These are phyloP conservation scores for Apogon hyalosoma DNA, from an alignment of 2,797 vertebrate genomes.

Conservation along the genomic window DNA sequence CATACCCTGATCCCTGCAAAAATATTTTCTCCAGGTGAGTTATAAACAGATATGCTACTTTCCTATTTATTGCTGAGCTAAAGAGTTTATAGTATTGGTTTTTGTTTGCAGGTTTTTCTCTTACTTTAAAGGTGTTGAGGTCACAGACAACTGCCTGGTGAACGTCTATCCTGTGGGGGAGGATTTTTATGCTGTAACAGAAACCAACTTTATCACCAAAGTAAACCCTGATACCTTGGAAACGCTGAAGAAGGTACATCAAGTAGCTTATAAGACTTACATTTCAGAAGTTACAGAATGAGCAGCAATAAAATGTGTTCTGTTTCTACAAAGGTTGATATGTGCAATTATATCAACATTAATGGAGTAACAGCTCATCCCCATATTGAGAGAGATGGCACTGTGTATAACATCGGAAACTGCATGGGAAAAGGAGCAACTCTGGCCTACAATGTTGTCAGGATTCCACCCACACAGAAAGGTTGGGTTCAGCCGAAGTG, in stretches of 20 bases:
- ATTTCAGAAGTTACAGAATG: background rate
- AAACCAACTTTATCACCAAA: conserved; percentile 97
- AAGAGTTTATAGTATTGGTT: background rate
- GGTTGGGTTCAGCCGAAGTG: conserved; percentile 75
- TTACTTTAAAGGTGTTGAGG: conserved; percentile 96
- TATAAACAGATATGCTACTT: background rate
- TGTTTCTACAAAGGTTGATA: conserved; percentile 87
- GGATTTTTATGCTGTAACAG: conserved; percentile 96
- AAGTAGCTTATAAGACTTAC: background rate
- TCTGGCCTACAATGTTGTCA: conserved; percentile 94
- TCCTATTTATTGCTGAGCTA: background rate
- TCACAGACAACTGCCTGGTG: conserved; percentile 97
- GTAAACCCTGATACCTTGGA: conserved; percentile 92
- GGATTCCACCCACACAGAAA: conserved; percentile 92
- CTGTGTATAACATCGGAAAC: conserved; percentile 97
- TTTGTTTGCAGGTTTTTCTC: conserved; percentile 92
- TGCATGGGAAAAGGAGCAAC: conserved; percentile 97
- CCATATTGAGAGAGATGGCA: conserved; percentile 94
- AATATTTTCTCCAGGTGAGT: conserved; percentile 97
- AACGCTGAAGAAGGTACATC: conserved; percentile 94
- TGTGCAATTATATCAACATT: conserved; percentile 92
- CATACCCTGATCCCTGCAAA: conserved; percentile 97
- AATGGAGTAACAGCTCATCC: conserved; percentile 96
- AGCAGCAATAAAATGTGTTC: background rate
- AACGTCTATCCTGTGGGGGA: conserved; percentile 96